Evolutionary conservation across 1,140 invertebrate species (phyloP), one percentile per base, ranked within the genome.

Genomic region (Brachionus paranguensis): DNA sequence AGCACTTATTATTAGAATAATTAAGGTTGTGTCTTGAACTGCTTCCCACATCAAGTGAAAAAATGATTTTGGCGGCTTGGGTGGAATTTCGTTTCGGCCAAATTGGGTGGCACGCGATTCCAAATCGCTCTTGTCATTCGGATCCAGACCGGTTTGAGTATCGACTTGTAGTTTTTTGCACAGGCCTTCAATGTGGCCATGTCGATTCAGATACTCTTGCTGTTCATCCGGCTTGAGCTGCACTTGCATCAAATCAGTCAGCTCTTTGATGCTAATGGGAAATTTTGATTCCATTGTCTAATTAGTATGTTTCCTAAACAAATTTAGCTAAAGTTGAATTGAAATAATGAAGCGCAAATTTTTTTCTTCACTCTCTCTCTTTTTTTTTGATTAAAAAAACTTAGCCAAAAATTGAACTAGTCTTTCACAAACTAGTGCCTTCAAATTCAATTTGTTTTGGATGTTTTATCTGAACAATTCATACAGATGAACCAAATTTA

Each of bases 11-110:
- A 90, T 87, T 76, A 92, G 86, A 91, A 99, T 99, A 89, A 99
- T 97, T 87, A 99, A 93, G 84, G 97, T 99, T 86, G 98, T 95
- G 92, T 99, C 97, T 91, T 99, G 97, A 89, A 99, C 91, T 85
- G 97, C 97, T 92, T 99, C 97, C 96, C 96, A 99, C 86, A 99
- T 96, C 90, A 99, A 92, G 87, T 94, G 94, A 88, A 98, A 92
- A 93, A 99, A 99, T 86, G 96, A 96, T 93, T 99, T 99, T 87
- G 97, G 95, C 87, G 96, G 96, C 92, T 98, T 98, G 85, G 97
- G 96, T 89, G 97, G 97, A 92, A 99, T 99, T 89, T 94, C 92
- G 91, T 99, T 99, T 85, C 95, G 95, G 88, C 97, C 97, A 92
- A 97, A 99, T 86, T 94, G 94, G 89, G 95, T 93, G 89, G 94